Evolutionary conservation across 64 coral and sea anemone genomes (phyloP).

Genomic region (Actinia equina): DNA sequence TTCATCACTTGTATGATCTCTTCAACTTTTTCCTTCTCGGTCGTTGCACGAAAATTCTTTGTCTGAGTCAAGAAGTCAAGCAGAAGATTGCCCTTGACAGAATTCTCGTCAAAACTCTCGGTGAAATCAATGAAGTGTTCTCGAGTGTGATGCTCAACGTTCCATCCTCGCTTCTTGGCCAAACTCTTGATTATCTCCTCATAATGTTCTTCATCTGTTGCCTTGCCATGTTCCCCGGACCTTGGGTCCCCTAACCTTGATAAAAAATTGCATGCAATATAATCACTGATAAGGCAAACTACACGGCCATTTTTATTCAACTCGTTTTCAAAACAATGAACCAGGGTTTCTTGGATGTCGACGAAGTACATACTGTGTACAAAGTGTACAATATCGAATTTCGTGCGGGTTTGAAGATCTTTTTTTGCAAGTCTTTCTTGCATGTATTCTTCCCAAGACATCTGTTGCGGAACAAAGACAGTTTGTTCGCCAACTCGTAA

Average conservation of each 20-base stretch:
- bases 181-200: slow-evolving; percentile 13
- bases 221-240: no score
- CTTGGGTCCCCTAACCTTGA: no score
- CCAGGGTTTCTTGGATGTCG: not conserved
- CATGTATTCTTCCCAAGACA: slow-evolving; percentile 19
- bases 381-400: slow-evolving; percentile 15
- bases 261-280: no score
- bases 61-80: no score
- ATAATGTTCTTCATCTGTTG: not conserved
- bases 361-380: not conserved
- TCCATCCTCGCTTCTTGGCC: slow-evolving; percentile 40
- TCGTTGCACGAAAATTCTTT: no score
- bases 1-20: no score
- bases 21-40: no score
- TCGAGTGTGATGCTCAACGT: slow-evolving; percentile 15
- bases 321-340: no score
- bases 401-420: not conserved
- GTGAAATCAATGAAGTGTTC: slow-evolving; percentile 53
- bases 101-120: slow-evolving; percentile 47
- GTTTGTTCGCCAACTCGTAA: no score
- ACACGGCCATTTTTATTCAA: no score
- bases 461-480: not conserved
- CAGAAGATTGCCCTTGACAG: no score
- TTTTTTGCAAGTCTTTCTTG: not conserved
- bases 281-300: no score